Conservation (phyloP, 2,113 vertebrate species). For the mouse (Mus musculus) region GRCm39 chr11:107683001-107683500, state of each 20-base stretch:
- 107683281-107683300: slow-evolving; percentile 46
- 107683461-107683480: slow-evolving; percentile 67
- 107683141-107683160: slow-evolving; percentile 68
- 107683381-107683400: not conserved
- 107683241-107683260: slow-evolving; percentile 41
- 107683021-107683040: not conserved
- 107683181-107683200: slow-evolving; percentile 78
- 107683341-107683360: not conserved
- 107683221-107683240: slow-evolving; percentile 79
- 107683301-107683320: not conserved
- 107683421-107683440: slow-evolving; percentile 66
- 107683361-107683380: not conserved
- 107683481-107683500: slow-evolving; percentile 44
- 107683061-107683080: slow-evolving; percentile 5
- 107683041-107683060: not conserved
- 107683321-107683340: not conserved
- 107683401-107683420: slow-evolving; percentile 48
- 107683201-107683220: slow-evolving; percentile 78
- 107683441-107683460: slow-evolving; percentile 46
- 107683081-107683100: slow-evolving; percentile 22
- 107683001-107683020: not conserved
- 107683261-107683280: slow-evolving; percentile 3
- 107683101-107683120: slow-evolving; percentile 63
- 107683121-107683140: slow-evolving; percentile 72
- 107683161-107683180: slow-evolving; percentile 67